These are phyloP conservation scores for Conus canariensis DNA, from an alignment of 2,888 invertebrate species.

Conservation along the genomic window DNA sequence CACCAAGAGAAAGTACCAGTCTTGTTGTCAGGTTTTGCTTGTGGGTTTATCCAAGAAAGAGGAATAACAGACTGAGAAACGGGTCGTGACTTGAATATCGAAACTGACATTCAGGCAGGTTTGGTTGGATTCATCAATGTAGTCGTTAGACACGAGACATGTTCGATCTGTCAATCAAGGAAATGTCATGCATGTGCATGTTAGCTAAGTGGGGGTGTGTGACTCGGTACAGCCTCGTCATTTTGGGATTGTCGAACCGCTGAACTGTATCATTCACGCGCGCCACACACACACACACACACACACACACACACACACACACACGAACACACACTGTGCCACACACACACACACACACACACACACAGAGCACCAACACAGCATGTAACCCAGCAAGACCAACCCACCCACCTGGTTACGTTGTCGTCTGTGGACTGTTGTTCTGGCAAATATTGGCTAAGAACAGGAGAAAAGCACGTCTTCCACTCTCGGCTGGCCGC, in stretches of 20 bases:
- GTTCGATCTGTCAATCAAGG: too few species aligned
- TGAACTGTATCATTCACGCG: background rate
- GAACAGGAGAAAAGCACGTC: background rate
- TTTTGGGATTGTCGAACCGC: background rate
- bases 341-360: constrained; percentile 6
- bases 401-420: background rate
- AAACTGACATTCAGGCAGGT: too few species aligned
- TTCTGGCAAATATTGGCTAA: constrained; percentile 6
- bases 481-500: background rate
- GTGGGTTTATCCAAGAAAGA: too few species aligned
- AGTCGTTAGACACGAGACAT: too few species aligned
- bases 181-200: too few species aligned
- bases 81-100: too few species aligned
- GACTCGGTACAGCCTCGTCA: background rate
- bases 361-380: background rate
- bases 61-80: too few species aligned
- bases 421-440: too few species aligned
- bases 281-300: background rate
- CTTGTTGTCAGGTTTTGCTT: too few species aligned
- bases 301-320: constrained; percentile 1
- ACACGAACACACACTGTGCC: background rate
- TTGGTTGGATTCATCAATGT: too few species aligned
- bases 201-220: too few species aligned
- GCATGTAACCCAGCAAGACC: background rate
- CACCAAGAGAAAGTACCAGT: too few species aligned